Evolutionary conservation across 2,797 vertebrate species (phyloP).

Genomic region (Galaxias olidus): DNA sequence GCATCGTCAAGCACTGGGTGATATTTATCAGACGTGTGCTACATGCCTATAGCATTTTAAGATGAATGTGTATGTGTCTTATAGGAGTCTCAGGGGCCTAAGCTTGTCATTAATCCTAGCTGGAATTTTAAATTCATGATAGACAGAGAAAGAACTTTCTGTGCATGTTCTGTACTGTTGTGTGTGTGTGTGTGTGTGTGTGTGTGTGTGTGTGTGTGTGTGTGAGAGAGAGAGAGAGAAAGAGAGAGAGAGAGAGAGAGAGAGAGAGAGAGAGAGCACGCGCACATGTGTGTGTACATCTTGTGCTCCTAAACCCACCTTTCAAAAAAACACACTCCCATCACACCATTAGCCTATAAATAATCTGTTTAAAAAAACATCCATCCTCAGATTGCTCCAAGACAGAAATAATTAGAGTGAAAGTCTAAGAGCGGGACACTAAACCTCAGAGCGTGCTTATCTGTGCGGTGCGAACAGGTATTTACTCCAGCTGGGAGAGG

Average conservation of each 20-base stretch:
- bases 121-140: not conserved
- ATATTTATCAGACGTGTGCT: constrained; percentile 8
- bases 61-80: too few relatives aligned
- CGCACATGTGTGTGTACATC: not conserved
- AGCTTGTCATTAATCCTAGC: too few relatives aligned
- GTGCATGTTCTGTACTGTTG: not conserved
- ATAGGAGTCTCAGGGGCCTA: too few relatives aligned
- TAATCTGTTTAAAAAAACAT: constrained; percentile 4
- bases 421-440: constrained; percentile 47
- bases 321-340: not conserved
- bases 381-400: constrained; percentile 26
- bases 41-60: too few relatives aligned
- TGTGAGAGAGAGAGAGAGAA: not conserved
- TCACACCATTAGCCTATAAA: constrained; percentile 12
- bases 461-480: constrained; percentile 61
- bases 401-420: constrained; percentile 64
- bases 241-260: too few relatives aligned
- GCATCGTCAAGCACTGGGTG: not conserved
- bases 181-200: constrained; percentile 3
- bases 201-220: not conserved
- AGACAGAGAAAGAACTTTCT: not conserved
- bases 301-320: not conserved
- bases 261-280: not conserved
- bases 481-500: constrained; percentile 64
- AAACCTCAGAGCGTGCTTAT: constrained; percentile 61